A percentile compares a stretch with the other conserved stretches of the same genome.
Evolutionary conservation across 1,140 invertebrate species (phyloP).

Genomic region (Drosophila punjabiensis): DNA sequence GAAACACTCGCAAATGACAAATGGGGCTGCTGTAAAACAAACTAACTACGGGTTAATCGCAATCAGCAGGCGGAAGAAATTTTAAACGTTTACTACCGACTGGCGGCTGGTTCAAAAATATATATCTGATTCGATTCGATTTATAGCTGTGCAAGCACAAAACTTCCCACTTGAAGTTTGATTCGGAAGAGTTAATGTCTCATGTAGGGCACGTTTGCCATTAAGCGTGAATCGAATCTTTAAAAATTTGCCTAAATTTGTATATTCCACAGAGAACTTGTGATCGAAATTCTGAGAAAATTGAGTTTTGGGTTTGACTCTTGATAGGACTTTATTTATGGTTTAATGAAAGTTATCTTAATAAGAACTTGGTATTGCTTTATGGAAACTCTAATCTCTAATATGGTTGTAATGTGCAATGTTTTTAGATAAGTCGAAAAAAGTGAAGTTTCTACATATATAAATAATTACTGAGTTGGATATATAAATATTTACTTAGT

Average conservation of each 20-base stretch:
- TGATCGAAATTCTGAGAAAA: constrained; percentile 2
- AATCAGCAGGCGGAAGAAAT: constrained; percentile 47
- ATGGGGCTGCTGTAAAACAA: constrained; percentile 37
- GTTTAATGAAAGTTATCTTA: not conserved
- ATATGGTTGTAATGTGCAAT: too few relatives aligned
- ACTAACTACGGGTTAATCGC: constrained; percentile 31
- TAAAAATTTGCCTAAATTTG: not conserved
- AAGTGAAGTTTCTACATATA: too few relatives aligned
- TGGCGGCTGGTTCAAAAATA: constrained; percentile 4
- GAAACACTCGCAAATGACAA: constrained; percentile 43
- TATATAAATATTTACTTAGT: not conserved
- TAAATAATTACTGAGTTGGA: not conserved
- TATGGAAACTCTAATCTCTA: not conserved
- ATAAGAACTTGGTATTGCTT: not conserved
- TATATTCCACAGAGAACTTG: constrained; percentile 14
- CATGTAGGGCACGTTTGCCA: constrained; percentile 28
- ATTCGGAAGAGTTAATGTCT: constrained; percentile 10
- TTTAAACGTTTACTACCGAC: constrained; percentile 36
- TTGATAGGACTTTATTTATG: constrained; percentile 7
- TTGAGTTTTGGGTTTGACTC: not conserved
- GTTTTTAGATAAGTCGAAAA: not conserved
- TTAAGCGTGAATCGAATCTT: constrained; percentile 27
- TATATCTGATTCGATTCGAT: constrained; percentile 20
- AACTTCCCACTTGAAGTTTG: constrained; percentile 10
- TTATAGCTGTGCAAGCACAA: constrained; percentile 16